Conservation (phyloP, 2,888 invertebrate species). For the Eueremaeus valkanovi region DNA sequence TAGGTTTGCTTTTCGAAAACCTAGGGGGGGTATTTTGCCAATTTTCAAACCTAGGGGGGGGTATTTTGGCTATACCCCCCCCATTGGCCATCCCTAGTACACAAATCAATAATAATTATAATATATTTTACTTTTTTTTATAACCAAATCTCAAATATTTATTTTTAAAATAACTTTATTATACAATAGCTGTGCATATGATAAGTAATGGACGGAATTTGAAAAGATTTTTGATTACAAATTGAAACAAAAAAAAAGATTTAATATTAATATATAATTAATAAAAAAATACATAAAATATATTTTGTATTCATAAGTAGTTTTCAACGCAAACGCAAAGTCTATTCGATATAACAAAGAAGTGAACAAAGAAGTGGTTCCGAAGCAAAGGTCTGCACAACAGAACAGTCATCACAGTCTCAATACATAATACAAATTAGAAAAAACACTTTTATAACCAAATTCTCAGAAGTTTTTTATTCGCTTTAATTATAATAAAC, state of each 20-base stretch:
- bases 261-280: too few species aligned
- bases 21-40: too few species aligned
- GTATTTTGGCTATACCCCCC: too few species aligned
- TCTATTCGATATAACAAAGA: background rate
- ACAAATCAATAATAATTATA: too few species aligned
- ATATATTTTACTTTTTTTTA: too few species aligned
- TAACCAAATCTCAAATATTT: too few species aligned
- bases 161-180: background rate
- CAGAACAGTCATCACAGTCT: slow-evolving; percentile 28
- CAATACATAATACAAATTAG: slow-evolving; percentile 9
- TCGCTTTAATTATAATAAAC: slow-evolving; percentile 10
- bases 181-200: background rate
- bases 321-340: background rate
- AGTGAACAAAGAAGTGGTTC: background rate
- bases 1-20: too few species aligned
- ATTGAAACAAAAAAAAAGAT: background rate
- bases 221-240: background rate
- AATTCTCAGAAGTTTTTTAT: background rate
- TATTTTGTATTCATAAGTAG: background rate
- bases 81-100: too few species aligned
- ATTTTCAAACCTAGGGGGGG: too few species aligned
- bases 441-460: background rate
- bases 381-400: background rate
- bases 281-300: background rate
- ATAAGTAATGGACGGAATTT: background rate